phyloP scores from a whole-genome alignment of 2,797 vertebrate genomes.

The Euphonia xanthogaster region DNA sequence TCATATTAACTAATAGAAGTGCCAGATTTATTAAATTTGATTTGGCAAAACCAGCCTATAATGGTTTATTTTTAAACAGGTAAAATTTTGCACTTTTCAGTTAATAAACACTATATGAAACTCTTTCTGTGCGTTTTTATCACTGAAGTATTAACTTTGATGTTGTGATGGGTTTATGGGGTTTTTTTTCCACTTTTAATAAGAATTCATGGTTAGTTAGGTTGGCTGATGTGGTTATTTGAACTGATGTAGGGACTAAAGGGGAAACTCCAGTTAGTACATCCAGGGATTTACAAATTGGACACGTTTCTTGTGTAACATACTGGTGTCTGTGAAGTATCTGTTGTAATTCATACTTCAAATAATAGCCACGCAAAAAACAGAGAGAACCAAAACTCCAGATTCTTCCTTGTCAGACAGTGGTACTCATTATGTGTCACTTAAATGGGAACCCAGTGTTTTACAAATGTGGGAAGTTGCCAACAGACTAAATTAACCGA shows the following conservation, averaged over 20 bases:
- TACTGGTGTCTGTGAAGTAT: background rate
- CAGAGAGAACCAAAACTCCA: background rate
- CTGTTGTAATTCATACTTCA: background rate
- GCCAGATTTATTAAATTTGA: background rate
- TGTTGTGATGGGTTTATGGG: background rate
- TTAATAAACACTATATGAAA: constrained; percentile 58
- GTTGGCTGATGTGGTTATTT: background rate
- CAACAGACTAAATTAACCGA: background rate
- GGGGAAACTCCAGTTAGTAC: background rate
- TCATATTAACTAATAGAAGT: background rate
- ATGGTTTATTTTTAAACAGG: constrained; percentile 10
- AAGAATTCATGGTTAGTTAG: background rate
- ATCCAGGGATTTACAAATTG: background rate
- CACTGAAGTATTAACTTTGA: background rate
- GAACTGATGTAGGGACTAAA: background rate
- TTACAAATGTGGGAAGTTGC: background rate
- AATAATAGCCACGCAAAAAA: background rate
- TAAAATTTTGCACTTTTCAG: constrained; percentile 37
- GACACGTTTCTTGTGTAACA: background rate
- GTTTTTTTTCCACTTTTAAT: background rate
- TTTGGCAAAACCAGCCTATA: constrained; percentile 8
- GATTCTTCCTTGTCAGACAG: background rate
- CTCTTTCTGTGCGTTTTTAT: constrained; percentile 39
- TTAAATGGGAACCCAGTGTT: background rate
- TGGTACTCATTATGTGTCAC: constrained; percentile 18